A percentile compares a stretch with the other conserved stretches of the same genome.
phyloP scores from a whole-genome alignment of 2,797 vertebrate genomes.

The Hoplostethus atlanticus region DNA sequence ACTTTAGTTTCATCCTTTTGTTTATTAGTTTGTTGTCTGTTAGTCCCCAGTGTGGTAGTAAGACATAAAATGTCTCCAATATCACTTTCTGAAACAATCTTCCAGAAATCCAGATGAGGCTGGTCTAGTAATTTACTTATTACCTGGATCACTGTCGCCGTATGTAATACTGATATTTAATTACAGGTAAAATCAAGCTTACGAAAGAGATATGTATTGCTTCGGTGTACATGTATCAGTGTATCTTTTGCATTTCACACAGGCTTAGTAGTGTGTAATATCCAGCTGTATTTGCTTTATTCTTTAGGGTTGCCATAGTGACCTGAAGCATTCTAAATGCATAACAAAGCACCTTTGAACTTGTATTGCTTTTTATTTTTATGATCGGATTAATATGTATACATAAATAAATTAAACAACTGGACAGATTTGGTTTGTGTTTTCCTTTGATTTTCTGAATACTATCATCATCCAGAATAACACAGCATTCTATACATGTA shows the following conservation, averaged over 20 bases:
- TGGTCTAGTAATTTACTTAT: background rate
- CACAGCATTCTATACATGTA: background rate
- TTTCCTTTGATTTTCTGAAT: conserved; percentile 9
- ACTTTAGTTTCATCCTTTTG: background rate
- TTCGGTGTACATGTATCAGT: background rate
- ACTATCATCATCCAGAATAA: background rate
- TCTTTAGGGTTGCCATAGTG: conserved; percentile 9
- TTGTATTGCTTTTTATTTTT: conserved; percentile 13
- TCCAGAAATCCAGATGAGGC: conserved; percentile 1
- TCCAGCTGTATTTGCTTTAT: conserved; percentile 5
- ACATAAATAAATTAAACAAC: conserved; percentile 50
- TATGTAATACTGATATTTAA: conserved; percentile 5
- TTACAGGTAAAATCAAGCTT: background rate
- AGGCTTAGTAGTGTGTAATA: background rate
- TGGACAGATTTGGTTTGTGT: background rate
- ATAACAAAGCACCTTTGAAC: conserved; percentile 44
- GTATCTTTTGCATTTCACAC: conserved; percentile 4
- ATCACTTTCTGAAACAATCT: conserved; percentile 2
- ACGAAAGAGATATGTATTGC: background rate
- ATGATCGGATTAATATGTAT: conserved; percentile 19
- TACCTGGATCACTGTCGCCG: background rate
- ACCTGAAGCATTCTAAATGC: conserved; percentile 43
- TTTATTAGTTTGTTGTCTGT: conserved; percentile 9
- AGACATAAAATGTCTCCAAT: conserved; percentile 29
- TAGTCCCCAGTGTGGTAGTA: background rate